Evolutionary conservation across 2,113 vertebrate genomes (phyloP).

Genomic region (Pungitius pungitius): DNA sequence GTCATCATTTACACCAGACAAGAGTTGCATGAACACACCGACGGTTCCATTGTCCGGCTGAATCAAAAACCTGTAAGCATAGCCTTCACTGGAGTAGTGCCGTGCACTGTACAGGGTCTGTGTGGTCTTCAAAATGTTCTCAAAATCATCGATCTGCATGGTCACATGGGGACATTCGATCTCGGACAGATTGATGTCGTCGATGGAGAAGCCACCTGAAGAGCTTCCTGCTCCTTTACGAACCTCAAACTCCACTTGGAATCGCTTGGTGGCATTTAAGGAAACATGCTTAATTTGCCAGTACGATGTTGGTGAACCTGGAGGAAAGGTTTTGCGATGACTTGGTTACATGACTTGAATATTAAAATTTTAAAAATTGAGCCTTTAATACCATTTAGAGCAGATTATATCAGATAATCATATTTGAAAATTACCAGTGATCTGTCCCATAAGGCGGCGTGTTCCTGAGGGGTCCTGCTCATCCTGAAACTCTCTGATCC

Average conservation of each 20-base stretch:
- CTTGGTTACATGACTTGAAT: background rate
- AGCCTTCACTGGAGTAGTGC: slow-evolving; percentile 85
- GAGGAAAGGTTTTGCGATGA: background rate
- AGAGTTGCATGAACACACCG: slow-evolving; percentile 75
- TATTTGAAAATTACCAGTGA: slow-evolving; percentile 73
- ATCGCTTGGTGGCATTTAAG: slow-evolving; percentile 71
- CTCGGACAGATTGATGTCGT: slow-evolving; percentile 90
- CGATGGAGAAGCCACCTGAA: slow-evolving; percentile 85
- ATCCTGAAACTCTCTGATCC: slow-evolving; percentile 76
- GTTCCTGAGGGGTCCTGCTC: slow-evolving; percentile 31
- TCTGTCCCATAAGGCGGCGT: slow-evolving; percentile 67
- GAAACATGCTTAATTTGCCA: slow-evolving; percentile 85
- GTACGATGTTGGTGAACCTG: slow-evolving; percentile 60
- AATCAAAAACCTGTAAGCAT: slow-evolving; percentile 78
- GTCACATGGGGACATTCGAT: slow-evolving; percentile 82
- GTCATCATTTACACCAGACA: slow-evolving; percentile 84
- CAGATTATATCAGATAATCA: background rate
- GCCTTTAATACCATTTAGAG: background rate
- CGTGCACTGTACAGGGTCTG: slow-evolving; percentile 75
- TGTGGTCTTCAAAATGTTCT: slow-evolving; percentile 50
- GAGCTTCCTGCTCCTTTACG: slow-evolving; percentile 75
- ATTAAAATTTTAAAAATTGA: too few species aligned
- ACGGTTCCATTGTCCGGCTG: slow-evolving; percentile 2
- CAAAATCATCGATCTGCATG: slow-evolving; percentile 84
- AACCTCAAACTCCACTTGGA: slow-evolving; percentile 83